A percentile compares a stretch with the other conserved stretches of the same genome.
These are phyloP conservation scores for Calcarius lapponicus DNA, from an alignment of 2,797 vertebrate genomes.

Conservation along the genomic window DNA sequence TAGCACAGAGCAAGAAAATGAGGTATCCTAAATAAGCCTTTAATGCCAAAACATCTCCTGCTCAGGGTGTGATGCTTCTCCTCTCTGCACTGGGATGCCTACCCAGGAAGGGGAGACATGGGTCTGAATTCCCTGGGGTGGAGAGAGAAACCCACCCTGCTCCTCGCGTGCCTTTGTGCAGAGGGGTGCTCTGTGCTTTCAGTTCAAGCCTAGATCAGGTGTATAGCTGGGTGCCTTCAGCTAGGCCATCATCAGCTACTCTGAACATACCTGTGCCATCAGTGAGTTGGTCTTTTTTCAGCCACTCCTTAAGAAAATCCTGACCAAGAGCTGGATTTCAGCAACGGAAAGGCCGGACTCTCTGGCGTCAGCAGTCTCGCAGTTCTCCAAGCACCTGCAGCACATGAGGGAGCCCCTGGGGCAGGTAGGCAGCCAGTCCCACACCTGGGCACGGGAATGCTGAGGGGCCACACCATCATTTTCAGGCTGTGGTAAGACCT, in stretches of 20 bases:
- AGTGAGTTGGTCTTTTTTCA: conserved; percentile 27
- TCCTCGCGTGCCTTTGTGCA: accelerated
- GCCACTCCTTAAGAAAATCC: conserved; percentile 80
- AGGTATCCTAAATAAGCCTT: background rate
- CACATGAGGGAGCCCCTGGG: conserved; percentile 71
- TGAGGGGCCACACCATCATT: background rate
- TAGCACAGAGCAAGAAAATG: background rate
- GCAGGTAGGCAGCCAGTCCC: conserved; percentile 74
- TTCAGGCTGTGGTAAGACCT: background rate
- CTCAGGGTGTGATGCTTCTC: background rate
- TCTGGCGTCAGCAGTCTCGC: background rate
- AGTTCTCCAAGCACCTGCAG: conserved; percentile 75
- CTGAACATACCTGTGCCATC: background rate
- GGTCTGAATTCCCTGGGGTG: background rate
- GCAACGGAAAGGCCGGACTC: conserved; percentile 62
- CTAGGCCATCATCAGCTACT: background rate
- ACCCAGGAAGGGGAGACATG: background rate
- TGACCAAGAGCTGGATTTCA: conserved; percentile 86
- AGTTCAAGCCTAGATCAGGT: background rate
- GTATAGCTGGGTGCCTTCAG: background rate
- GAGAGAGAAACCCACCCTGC: background rate
- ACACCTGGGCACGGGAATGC: accelerated
- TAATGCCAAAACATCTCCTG: background rate
- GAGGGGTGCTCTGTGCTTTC: background rate
- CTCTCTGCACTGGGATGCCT: accelerated